These are phyloP conservation scores for Ernsta delagoae DNA, from an alignment of 2,888 invertebrate species.

Conservation along the genomic window DNA sequence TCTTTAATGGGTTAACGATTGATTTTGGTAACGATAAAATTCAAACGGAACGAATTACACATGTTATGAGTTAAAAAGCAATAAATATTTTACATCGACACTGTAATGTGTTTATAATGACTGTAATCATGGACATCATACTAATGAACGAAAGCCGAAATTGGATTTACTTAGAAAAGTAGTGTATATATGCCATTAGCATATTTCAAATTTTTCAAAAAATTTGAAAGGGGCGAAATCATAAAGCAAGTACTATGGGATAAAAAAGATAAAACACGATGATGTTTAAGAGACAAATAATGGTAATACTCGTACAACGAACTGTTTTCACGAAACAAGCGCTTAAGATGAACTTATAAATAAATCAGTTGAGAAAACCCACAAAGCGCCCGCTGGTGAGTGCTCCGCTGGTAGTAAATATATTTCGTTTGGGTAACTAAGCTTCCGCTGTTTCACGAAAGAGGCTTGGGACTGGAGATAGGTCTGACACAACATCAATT, in stretches of 20 bases:
- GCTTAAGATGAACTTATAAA: conserved; percentile 49
- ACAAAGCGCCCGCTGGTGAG: conserved; percentile 47
- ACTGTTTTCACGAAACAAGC: conserved; percentile 43
- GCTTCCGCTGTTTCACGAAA: conserved; percentile 4
- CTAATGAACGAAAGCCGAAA: background rate
- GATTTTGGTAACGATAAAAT: conserved; percentile 17
- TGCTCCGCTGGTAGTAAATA: conserved; percentile 37
- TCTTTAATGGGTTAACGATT: conserved; percentile 14
- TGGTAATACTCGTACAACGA: conserved; percentile 44
- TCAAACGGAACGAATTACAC: background rate
- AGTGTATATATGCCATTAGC: conserved; percentile 1
- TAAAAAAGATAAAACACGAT: conserved; percentile 49
- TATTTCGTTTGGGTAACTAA: conserved; percentile 25
- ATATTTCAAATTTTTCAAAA: background rate
- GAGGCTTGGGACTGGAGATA: conserved; percentile 1
- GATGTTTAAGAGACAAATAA: conserved; percentile 44
- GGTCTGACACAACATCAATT: conserved; percentile 6
- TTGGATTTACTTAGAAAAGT: conserved; percentile 2
- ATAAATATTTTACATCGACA: conserved; percentile 8
- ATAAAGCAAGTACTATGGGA: conserved; percentile 28
- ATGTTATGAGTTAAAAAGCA: conserved; percentile 4
- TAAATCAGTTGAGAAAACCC: conserved; percentile 50
- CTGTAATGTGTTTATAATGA: conserved; percentile 12
- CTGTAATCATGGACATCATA: background rate
- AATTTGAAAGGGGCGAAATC: conserved; percentile 6